Conservation (phyloP, 2,888 invertebrate genomes). For the Leucophenga montana region DNA sequence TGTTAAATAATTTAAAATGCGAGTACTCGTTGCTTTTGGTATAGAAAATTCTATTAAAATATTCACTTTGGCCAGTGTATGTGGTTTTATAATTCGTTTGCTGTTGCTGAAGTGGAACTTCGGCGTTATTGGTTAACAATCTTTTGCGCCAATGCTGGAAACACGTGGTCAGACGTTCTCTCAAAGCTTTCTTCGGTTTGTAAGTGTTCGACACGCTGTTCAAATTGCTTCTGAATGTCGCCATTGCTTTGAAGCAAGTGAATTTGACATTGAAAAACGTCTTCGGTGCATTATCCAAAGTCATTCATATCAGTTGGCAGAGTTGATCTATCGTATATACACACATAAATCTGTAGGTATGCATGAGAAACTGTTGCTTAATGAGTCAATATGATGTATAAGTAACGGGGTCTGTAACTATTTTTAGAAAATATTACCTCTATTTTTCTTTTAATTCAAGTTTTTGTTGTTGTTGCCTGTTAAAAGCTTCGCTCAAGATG, state of each 20-base stretch:
- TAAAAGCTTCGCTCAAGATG: no score
- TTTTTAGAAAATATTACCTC: no score
- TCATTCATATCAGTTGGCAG: not conserved
- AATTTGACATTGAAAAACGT: conserved; percentile 12
- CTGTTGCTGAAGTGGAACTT: conserved; percentile 10
- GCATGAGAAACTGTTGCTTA: no score
- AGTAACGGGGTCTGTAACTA: no score
- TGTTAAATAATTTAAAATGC: conserved; percentile 19
- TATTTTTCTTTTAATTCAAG: no score
- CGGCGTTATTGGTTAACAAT: conserved; percentile 33
- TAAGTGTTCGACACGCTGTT: conserved; percentile 64
- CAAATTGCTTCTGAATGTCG: conserved; percentile 64
- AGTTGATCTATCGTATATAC: no score
- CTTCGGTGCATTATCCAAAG: not conserved
- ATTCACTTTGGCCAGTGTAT: conserved; percentile 16
- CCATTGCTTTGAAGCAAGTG: conserved; percentile 58
- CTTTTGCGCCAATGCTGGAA: conserved; percentile 55
- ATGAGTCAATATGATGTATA: no score
- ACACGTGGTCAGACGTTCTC: conserved; percentile 65
- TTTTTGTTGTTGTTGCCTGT: no score
- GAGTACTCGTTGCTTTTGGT: conserved; percentile 37
- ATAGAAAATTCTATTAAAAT: conserved; percentile 32
- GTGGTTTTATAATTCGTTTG: conserved; percentile 31
- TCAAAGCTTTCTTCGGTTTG: conserved; percentile 54
- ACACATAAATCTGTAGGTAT: no score